Evolutionary conservation across 2,797 vertebrate genomes (phyloP), one percentile per base, ranked within the genome.

Genomic region (Parauchenoglanis ngamensis): DNA sequence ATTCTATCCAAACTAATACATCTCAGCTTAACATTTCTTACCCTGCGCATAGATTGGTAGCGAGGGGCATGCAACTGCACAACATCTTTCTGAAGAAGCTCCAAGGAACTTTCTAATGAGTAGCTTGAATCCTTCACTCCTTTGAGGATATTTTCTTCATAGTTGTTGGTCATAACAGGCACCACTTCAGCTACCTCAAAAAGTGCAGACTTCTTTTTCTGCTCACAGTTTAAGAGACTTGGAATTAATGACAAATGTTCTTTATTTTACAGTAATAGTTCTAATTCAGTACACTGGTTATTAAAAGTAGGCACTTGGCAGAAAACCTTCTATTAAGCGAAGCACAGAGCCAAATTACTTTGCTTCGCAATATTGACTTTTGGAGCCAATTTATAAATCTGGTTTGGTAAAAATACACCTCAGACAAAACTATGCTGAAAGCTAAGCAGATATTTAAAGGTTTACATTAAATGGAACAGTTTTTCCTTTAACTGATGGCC

Each of bases 141-240:
- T 96, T 97, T 97, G 93, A 99, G 94, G 94, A 99, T 99, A 96
- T 98, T 98, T 96, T 99, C 98, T 97, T 99, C 98, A 90, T 99
- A 99, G 96, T 99, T 99, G 96, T 99, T 99, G 93, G 98, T 99
- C 98, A 99, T 99, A 95, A 99, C 98, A 91, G 98, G 98, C 94
- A 99, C 96, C 94, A 99, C 98, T 95, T 99, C 98, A 96, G 98
- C 97, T 93, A 99, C 98, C 96, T 99, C 98, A 94, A 99, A 99
- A 94, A 99, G 98, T 85, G 98, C 98, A 87, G 98, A 98, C 96
- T 99, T 99, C 94, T 99, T 99, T 95, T 98, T 99, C 98, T 99
- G 89, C 4, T 88, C 76, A 90, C 75, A 68, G 46, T 19, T 3
- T 15, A 17, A 84, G 59, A 11, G 23, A 15, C 12, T 28, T 21